Evolutionary conservation across 2,888 invertebrate genomes (phyloP).

Genomic region (Sclerodermus sp.): DNA sequence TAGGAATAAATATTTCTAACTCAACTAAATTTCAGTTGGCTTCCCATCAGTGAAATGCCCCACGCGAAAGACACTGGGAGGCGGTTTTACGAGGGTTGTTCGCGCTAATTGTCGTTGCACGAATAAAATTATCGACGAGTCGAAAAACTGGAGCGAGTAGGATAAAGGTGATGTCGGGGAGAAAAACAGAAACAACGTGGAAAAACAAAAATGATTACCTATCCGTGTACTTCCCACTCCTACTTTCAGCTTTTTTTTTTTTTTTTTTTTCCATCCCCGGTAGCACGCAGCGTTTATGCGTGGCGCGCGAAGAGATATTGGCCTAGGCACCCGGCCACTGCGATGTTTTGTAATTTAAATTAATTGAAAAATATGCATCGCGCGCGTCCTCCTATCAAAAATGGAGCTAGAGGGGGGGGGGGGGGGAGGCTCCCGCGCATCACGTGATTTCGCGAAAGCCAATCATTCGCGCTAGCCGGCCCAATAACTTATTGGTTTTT

Average conservation of each 20-base stretch:
- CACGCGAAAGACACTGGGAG: no score
- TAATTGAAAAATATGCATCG: slow-evolving; percentile 57
- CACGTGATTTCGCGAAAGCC: slow-evolving; percentile 20
- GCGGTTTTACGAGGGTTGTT: no score
- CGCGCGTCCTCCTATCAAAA: slow-evolving; percentile 26
- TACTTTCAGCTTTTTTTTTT: no score
- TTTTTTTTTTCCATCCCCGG: background rate
- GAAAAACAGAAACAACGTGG: slow-evolving; percentile 4
- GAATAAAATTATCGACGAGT: no score
- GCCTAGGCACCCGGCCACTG: slow-evolving; percentile 34
- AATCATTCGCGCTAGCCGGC: slow-evolving; percentile 50
- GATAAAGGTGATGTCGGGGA: background rate
- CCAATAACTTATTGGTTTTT: slow-evolving; percentile 56
- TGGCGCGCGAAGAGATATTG: slow-evolving; percentile 5
- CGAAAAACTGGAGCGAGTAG: no score
- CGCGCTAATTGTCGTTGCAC: no score
- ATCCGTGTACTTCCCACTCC: no score
- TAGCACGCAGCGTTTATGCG: background rate
- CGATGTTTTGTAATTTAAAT: slow-evolving; percentile 57
- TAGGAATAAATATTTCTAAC: no score
- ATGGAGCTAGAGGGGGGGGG: slow-evolving; percentile 17
- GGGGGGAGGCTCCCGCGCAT: background rate
- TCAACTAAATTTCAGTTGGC: no score
- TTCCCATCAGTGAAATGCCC: no score
- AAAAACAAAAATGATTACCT: background rate